These are phyloP conservation scores for Epistrophe eligans DNA, from an alignment of 2,888 invertebrate species.

Conservation along the genomic window DNA sequence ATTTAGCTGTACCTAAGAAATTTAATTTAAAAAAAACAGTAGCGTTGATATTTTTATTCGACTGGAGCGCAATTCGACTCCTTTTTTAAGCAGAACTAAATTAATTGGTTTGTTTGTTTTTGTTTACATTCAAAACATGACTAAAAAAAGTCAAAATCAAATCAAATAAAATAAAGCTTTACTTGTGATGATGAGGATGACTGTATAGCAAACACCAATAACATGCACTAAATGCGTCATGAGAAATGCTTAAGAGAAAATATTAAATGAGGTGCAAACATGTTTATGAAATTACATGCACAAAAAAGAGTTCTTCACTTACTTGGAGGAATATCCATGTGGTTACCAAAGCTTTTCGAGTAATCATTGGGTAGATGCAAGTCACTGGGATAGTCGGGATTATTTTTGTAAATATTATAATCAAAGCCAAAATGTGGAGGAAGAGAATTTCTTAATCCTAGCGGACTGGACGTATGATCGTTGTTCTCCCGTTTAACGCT, in stretches of 20 bases:
- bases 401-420: constrained; percentile 81
- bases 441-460: constrained; percentile 79
- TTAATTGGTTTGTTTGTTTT: no score
- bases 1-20: no score
- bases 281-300: constrained; percentile 26
- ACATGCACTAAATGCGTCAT: constrained; percentile 17
- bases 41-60: no score
- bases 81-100: no score
- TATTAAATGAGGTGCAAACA: constrained; percentile 26
- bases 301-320: constrained; percentile 76
- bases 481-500: constrained; percentile 82
- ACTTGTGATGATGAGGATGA: not conserved
- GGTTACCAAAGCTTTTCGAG: constrained; percentile 83
- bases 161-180: not conserved
- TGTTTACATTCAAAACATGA: no score
- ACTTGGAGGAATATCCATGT: constrained; percentile 84
- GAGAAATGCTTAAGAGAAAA: not conserved
- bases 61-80: no score
- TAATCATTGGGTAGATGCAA: constrained; percentile 83
- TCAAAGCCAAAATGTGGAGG: constrained; percentile 81
- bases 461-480: constrained; percentile 79
- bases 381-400: constrained; percentile 82
- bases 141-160: not conserved
- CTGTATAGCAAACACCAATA: not conserved
- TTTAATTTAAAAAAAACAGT: no score